Evolutionary conservation across 2,888 invertebrate genomes (phyloP).

Genomic region (Patella ulyssiponensis): DNA sequence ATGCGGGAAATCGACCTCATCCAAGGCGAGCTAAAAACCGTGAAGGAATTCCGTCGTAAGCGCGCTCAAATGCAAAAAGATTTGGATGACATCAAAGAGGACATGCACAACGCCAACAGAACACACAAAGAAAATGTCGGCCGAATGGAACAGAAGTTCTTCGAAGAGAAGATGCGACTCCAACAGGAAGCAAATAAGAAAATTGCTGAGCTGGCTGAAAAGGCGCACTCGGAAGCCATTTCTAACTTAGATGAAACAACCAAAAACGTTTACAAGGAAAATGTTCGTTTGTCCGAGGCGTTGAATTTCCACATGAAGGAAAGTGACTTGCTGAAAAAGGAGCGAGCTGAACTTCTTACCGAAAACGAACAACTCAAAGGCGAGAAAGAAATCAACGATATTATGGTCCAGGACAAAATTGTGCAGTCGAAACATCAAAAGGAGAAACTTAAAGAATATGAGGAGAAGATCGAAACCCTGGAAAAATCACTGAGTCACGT

Average conservation of each 20-base stretch:
- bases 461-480: constrained; percentile 66
- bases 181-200: constrained; percentile 72
- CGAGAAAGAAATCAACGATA: constrained; percentile 66
- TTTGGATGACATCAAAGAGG: constrained; percentile 72
- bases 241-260: constrained; percentile 71
- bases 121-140: constrained; percentile 68
- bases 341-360: constrained; percentile 53
- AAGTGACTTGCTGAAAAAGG: constrained; percentile 64
- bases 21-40: constrained; percentile 70
- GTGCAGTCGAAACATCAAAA: constrained; percentile 63
- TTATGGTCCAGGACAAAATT: constrained; percentile 69
- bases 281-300: constrained; percentile 69
- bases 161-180: constrained; percentile 72
- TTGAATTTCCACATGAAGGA: constrained; percentile 69
- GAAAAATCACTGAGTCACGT: constrained; percentile 70
- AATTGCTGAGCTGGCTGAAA: constrained; percentile 70
- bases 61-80: constrained; percentile 71
- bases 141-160: constrained; percentile 71
- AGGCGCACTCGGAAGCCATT: constrained; percentile 71
- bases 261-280: constrained; percentile 72
- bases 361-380: constrained; percentile 61
- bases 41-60: constrained; percentile 70
- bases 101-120: constrained; percentile 67
- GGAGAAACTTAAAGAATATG: constrained; percentile 63
- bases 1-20: constrained; percentile 67